These are phyloP conservation scores for Vimba vimba DNA, from an alignment of 2,113 vertebrate genomes.

Conservation along the genomic window DNA sequence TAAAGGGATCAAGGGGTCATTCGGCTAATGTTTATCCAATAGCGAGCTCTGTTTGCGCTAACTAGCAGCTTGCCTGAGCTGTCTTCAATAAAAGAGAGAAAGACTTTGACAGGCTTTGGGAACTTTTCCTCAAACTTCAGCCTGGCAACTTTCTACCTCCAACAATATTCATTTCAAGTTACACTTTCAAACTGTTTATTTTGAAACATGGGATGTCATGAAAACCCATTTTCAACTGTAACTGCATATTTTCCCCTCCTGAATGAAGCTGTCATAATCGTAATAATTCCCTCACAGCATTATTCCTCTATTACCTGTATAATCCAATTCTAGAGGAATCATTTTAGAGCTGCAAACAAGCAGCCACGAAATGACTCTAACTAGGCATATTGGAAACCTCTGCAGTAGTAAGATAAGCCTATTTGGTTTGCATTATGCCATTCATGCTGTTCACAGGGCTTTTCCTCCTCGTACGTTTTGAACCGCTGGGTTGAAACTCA, in stretches of 20 bases:
- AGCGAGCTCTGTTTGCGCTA: neutral
- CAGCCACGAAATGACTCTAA: constrained; percentile 8
- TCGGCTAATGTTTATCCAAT: neutral
- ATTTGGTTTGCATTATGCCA: constrained; percentile 1
- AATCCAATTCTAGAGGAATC: constrained; percentile 41
- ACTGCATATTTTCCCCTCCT: neutral
- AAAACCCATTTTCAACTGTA: constrained; percentile 8
- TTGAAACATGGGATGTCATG: neutral
- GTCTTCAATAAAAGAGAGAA: neutral
- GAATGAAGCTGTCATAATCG: constrained; percentile 24
- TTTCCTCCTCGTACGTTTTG: neutral
- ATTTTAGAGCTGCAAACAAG: constrained; percentile 12
- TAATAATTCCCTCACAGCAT: constrained; percentile 22
- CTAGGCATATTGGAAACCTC: constrained; percentile 28
- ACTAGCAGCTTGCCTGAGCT: constrained; percentile 6
- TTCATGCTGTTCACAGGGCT: constrained; percentile 16
- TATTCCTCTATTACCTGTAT: constrained; percentile 27
- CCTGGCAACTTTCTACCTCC: neutral
- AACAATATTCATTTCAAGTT: neutral
- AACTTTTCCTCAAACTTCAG: constrained; percentile 11
- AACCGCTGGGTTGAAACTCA: neutral
- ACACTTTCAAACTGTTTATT: neutral
- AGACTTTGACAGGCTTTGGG: constrained; percentile 14
- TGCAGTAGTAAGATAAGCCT: constrained; percentile 47
- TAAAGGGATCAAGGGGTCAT: neutral